Base-by-base conservation (phyloP, 2,888 invertebrate species). In the Ophioninae sp. region DNA sequence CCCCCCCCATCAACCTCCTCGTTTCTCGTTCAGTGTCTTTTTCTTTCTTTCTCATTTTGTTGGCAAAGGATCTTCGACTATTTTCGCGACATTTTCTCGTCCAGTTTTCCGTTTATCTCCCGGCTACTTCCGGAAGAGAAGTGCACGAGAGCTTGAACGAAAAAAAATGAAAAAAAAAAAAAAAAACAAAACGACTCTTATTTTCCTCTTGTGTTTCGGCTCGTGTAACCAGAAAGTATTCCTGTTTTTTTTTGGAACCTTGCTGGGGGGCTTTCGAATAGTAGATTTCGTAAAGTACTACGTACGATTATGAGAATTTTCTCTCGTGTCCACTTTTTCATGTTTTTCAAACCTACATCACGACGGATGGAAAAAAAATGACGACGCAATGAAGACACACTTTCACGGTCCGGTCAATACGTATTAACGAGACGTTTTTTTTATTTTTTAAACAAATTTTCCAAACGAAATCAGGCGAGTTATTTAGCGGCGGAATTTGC, bases 11-110 rank as follows among this genome's bases (percentile, higher is more conserved):
- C 51, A n/a, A 37, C 8, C 44, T 63, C 30, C 37, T 10, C 37
- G 37, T 58, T 10, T 22, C 20, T 59, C 37, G 37, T 7, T 22
- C 22, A 10, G 13, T 51, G 23, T 30, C 23, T 23, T 8, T 22
- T n/a, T 61, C 17, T 41, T 13, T 61, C 17, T 63, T 51, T 64
- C 44, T 64, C 64, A 61, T 64, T 74, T 65, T 56, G 64, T 76
- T 76, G 75, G 81, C 75, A 76, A 76, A 63, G 81, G 64, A 64
- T 76, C 63, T 41, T 22, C 63, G 56, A 64, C 78, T 63, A 74
- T 74, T 74, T 74, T 78, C 22, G 58, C 56, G 39, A 69, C 61
- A 82, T 20, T 64, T 78, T 64, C 44, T 64, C 64, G 37, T 59
- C 58, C 63, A 69, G 51, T 64, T 44, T 61, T 22, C 44, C 59